Evolutionary conservation across 2,888 invertebrate species (phyloP), one percentile per base, ranked within the genome.

Genomic region (Diaprepes abbreviatus): DNA sequence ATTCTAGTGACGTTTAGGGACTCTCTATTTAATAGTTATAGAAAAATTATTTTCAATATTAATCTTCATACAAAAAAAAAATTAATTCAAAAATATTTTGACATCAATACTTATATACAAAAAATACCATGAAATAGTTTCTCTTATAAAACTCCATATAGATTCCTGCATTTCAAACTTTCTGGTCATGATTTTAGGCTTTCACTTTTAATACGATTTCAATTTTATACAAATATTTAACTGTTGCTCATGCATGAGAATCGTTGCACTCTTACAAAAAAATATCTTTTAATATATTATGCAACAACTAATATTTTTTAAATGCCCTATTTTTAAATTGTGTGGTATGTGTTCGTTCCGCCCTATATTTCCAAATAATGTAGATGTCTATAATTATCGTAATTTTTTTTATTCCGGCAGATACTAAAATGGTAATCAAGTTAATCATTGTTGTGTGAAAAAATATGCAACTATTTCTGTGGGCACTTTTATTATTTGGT

Each of bases 381-480:
- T 36, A 7, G 54, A 35, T 55, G 14, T 6, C 14, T 38, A 12
- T 55, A 36, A 36, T 36, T 36, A 55, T 19, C 19, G 19, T 31
- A 55, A 55, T 31, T 55, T 31, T 50, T 36, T 50, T 55, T 14
- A 38, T 24, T 55, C 38, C 36, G 35, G 35, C 36, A 38, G 36
- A 9, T 19, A 21, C 7, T 16, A 50, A 35, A 35, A 55, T 21
- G 21, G 24, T 55, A 38, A 55, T 55, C 55, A 55, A 38, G 14
- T 38, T 10, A 14, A 24, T 36, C 36, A 38, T 36, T 38, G 19
- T 12, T 33, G 38, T 38, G 55, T 36, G 24, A 55, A 55, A n/a
- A 55, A 55, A 55, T 55, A 55, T 55, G 55, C 38, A 55, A 55
- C 55, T 55, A 38, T 55, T 55, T n/a, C 36, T 38, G 9, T 19